Base-by-base conservation (phyloP, 2,888 invertebrate species). In the Ormia ochracea region DNA sequence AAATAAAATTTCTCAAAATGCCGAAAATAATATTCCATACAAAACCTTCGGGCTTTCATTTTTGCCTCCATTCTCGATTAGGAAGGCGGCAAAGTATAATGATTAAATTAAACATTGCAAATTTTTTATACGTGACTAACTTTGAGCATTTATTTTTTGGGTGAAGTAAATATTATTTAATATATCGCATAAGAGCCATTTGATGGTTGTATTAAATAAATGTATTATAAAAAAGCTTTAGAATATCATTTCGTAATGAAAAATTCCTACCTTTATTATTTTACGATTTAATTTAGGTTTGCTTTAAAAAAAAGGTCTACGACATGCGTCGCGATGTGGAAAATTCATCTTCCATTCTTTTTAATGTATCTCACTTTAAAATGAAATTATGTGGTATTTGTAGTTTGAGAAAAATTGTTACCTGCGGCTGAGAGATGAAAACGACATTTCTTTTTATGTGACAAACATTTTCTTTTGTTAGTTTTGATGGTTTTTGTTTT, bases 331-430 rank as follows among this genome's bases (percentile, higher is more conserved):
- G 4, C 3, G n/a, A 7, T 48, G 23, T 26, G 23, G 4, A n/a
- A 26, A 26, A 26, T 12, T n/a, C 2, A 50, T 14, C 14, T 50
- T 5, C 21, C 4, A 31, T 43, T 7, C 31, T 61, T 9, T 14
- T 43, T 43, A 38, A n/a, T 38, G 36, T 48, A 14, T 21, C 41
- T 17, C 10, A 36, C 31, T 41, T 61, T 26, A 58, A 50, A 59
- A 65, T 66, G 58, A 72, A 26, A 33, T 65, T 72, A n/a, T 66
- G 33, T 72, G 65, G 48, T 59, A 66, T 77, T 77, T 63, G 63
- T 56, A 76, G 69, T 69, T 76, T 76, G 31, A n/a, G 36, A 41
- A 43, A 23, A 12, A 9, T 12, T 68, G 4, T 12, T 17, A 45
- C 21, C 9, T 23, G 68, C 12, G 48, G 48, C 38, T 28, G 48